Base-by-base conservation (phyloP, 2,113 vertebrate species). In the Tor tambroides region DNA sequence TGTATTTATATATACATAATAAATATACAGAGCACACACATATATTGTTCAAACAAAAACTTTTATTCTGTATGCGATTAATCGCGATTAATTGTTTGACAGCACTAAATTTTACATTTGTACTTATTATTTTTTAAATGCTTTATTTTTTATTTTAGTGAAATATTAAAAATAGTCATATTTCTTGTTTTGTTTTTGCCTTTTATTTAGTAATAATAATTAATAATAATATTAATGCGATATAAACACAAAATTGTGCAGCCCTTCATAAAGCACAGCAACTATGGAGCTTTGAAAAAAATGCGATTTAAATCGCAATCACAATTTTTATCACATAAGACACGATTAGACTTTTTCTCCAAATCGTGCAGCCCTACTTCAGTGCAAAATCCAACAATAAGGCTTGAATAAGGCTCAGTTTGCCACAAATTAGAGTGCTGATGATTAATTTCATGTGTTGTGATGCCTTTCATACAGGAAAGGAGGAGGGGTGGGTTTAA, bases 371-470 rank as follows among this genome's bases (percentile, higher is more conserved):
- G 46, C 17, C 0, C 35, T 26, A 28, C 28, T 14, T 35, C 11
- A 49, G 38, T 30, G 11, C 41, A 26, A 56, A 61, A 19, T 49
- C 71, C 71, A 23, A 10, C 4, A 32, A 71, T 72, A 74, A 19
- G 15, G 51, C 51, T 54, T 54, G n/a, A 63, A 63, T 63, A 63
- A 38, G 32, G 49, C 41, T 85, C 12, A 28, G 38, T 63, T 43
- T 41, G 17, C 19, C 72, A 51, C 56, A 78, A 85, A 51, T 56
- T 67, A 23, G 8, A 85, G 61, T 41, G 56, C 61, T 17, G 21
- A 79, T 79, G 75, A 85, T 79, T 85, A 54, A 85, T 54, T 11
- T 28, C 41, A 51, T 65, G 30, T 79, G 84, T 69, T 56, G 59
- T 54, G 75, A 69, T 85, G 30, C 28, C 61, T 59, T 85, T 75